Percentiles rank a stretch among this genome's conserved stretches.
These are phyloP conservation scores for Dryobota labecula DNA, from an alignment of 2,888 invertebrate genomes.

Conservation along the genomic window DNA sequence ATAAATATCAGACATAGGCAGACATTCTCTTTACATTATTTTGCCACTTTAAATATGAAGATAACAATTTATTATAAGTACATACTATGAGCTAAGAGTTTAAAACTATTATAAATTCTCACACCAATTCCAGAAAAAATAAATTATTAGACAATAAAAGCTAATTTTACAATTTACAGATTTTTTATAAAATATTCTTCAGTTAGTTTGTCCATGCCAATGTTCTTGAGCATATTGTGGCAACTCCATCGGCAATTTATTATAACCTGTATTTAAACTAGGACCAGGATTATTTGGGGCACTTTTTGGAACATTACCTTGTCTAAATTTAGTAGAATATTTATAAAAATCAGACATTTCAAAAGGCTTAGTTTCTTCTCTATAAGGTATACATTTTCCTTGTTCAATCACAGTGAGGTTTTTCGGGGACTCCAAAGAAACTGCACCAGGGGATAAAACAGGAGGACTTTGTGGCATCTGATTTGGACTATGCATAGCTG, in stretches of 20 bases:
- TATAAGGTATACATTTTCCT: slow-evolving; percentile 97
- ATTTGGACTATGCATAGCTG: slow-evolving; percentile 85
- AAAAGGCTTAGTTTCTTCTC: slow-evolving; percentile 98
- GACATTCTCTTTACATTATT: slow-evolving; percentile 31
- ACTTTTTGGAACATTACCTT: slow-evolving; percentile 84
- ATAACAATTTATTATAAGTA: slow-evolving; percentile 69
- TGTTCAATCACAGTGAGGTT: slow-evolving; percentile 96
- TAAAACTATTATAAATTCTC: slow-evolving; percentile 55
- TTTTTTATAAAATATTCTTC: slow-evolving; percentile 40
- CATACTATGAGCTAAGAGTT: slow-evolving; percentile 72
- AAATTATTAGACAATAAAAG: slow-evolving; percentile 53
- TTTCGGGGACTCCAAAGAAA: slow-evolving; percentile 94
- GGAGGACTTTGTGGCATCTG: slow-evolving; percentile 82
- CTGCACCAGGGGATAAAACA: slow-evolving; percentile 84
- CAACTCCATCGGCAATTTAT: slow-evolving; percentile 86
- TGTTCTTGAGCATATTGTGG: slow-evolving; percentile 85
- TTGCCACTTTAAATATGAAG: slow-evolving; percentile 48
- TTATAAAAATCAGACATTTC: slow-evolving; percentile 99
- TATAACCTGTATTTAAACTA: slow-evolving; percentile 76
- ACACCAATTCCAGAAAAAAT: slow-evolving; percentile 61
- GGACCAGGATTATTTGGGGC: slow-evolving; percentile 75
- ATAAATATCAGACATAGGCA: slow-evolving; percentile 30
- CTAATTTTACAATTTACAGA: slow-evolving; percentile 49
- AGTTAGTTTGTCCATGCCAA: slow-evolving; percentile 84
- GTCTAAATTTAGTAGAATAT: slow-evolving; percentile 98